Conservation (phyloP, 2,113 vertebrate species). For the Acrocephalus arundinaceus region DNA sequence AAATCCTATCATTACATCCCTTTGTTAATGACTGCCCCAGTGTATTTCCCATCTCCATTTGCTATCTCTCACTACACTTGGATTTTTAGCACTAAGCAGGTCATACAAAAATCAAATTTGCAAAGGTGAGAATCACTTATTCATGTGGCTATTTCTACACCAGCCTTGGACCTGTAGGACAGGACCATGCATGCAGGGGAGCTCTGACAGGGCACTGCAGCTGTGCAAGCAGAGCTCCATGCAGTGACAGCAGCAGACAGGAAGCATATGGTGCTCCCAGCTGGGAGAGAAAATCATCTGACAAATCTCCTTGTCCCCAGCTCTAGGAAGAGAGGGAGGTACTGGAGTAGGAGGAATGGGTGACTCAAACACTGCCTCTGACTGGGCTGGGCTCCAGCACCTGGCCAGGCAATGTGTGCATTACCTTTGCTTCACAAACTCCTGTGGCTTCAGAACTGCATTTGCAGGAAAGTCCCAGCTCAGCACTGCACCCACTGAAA, state of each 20-base stretch:
- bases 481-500: neutral
- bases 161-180: neutral
- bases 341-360: neutral
- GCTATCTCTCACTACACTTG: neutral
- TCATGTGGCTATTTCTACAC: neutral
- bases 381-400: neutral
- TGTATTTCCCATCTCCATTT: neutral
- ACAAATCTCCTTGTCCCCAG: neutral
- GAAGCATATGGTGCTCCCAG: neutral
- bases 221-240: neutral
- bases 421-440: neutral
- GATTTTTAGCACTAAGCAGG: neutral
- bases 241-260: neutral
- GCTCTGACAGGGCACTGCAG: accelerated
- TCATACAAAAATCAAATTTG: neutral
- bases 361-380: neutral
- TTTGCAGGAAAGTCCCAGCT: neutral
- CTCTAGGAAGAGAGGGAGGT: neutral
- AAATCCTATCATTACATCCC: neutral
- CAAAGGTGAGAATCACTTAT: neutral
- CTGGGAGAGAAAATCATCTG: neutral
- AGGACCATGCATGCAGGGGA: neutral
- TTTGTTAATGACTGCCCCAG: neutral
- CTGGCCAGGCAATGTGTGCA: accelerated
- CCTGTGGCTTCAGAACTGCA: neutral